Conservation (phyloP, 2,888 invertebrate species). For the Hypena proboscidalis region DNA sequence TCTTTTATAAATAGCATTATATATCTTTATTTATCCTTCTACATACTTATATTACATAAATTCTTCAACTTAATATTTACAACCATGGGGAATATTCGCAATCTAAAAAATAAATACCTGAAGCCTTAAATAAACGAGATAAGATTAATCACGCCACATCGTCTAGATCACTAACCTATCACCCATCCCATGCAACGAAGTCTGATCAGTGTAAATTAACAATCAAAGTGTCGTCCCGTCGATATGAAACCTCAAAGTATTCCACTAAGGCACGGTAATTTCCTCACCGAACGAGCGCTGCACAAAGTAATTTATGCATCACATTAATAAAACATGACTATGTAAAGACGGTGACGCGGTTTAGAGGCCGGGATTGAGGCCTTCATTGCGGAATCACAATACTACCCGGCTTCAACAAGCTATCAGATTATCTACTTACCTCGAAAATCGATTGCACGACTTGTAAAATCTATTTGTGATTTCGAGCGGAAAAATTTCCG, state of each 20-base stretch:
- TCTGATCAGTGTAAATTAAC: slow-evolving; percentile 46
- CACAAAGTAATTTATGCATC: slow-evolving; percentile 69
- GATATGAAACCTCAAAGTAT: slow-evolving; percentile 58
- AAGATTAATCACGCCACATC: slow-evolving; percentile 11
- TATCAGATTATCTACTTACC: slow-evolving; percentile 29
- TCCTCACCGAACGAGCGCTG: slow-evolving; percentile 59
- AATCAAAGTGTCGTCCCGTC: slow-evolving; percentile 42
- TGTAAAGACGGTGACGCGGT: slow-evolving; percentile 56
- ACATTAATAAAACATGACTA: slow-evolving; percentile 74
- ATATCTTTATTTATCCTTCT: too few species aligned
- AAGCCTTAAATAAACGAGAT: slow-evolving; percentile 10
- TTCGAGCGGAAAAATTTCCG: slow-evolving; percentile 4
- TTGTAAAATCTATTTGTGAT: slow-evolving; percentile 9
- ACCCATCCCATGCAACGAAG: slow-evolving; percentile 28
- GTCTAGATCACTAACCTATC: slow-evolving; percentile 12
- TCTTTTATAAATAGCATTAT: too few species aligned
- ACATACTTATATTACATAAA: too few species aligned
- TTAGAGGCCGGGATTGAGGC: slow-evolving; percentile 21
- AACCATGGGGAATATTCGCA: too few species aligned
- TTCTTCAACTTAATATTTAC: too few species aligned
- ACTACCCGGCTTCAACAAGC: slow-evolving; percentile 10
- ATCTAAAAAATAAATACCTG: slow-evolving; percentile 3
- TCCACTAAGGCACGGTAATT: slow-evolving; percentile 59
- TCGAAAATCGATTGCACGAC: slow-evolving; percentile 1
- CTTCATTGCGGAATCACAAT: slow-evolving; percentile 18